Evolutionary conservation across 2,888 invertebrate species (phyloP).

Genomic region (Lamproptera curius): DNA sequence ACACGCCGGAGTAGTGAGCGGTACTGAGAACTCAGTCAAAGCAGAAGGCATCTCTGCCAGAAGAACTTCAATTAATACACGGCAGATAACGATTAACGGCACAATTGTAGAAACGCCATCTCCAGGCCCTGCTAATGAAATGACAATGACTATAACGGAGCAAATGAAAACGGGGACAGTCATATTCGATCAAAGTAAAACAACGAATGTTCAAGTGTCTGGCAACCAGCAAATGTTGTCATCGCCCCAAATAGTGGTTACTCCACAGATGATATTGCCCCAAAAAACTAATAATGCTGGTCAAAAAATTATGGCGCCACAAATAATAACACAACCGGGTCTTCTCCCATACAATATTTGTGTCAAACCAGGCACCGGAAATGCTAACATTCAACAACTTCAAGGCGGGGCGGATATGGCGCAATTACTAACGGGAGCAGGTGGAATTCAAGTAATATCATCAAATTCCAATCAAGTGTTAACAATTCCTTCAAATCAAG

Average conservation of each 20-base stretch:
- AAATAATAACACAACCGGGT: constrained; percentile 67
- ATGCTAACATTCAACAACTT: constrained; percentile 63
- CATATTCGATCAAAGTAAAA: constrained; percentile 69
- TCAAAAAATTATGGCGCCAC: constrained; percentile 64
- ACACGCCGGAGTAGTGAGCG: constrained; percentile 67
- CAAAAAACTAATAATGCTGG: constrained; percentile 63
- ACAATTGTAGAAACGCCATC: constrained; percentile 75
- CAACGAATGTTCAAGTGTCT: constrained; percentile 68
- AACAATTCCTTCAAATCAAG: constrained; percentile 65
- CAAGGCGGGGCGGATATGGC: constrained; percentile 65
- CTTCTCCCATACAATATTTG: constrained; percentile 71
- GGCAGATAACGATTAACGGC: constrained; percentile 74
- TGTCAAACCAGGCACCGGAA: constrained; percentile 64
- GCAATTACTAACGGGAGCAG: constrained; percentile 62
- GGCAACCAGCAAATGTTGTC: constrained; percentile 66
- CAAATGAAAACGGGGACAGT: constrained; percentile 72
- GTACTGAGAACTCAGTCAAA: constrained; percentile 64
- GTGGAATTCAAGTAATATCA: constrained; percentile 73
- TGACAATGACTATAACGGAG: constrained; percentile 73
- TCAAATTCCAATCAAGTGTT: constrained; percentile 72
- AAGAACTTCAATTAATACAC: constrained; percentile 71
- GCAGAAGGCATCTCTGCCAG: constrained; percentile 71
- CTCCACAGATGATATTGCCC: constrained; percentile 70
- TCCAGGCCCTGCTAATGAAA: constrained; percentile 70
- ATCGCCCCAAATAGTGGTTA: constrained; percentile 72